These are phyloP conservation scores for Phoeniculus purpureus DNA, from an alignment of 2,797 vertebrate species.

Conservation along the genomic window DNA sequence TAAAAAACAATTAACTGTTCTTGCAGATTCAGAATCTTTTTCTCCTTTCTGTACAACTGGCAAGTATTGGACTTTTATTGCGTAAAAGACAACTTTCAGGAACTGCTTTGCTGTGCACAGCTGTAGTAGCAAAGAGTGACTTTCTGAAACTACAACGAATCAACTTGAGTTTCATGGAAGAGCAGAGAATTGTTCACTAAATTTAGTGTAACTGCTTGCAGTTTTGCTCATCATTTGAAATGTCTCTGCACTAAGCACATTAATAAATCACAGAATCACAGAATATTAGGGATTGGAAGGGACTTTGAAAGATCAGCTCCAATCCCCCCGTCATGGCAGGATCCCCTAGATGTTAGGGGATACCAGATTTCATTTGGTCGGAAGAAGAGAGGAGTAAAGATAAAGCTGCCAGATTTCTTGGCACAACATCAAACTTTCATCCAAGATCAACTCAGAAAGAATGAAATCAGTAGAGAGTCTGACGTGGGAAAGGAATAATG, in stretches of 20 bases:
- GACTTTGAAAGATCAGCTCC: too few relatives aligned
- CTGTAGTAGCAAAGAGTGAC: neutral
- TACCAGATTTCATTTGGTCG: neutral
- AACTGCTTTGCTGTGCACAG: neutral
- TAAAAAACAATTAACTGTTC: neutral
- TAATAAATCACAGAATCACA: neutral
- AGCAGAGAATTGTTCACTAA: neutral
- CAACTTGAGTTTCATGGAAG: neutral
- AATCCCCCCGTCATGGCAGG: too few relatives aligned
- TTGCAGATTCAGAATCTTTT: neutral
- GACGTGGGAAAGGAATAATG: neutral
- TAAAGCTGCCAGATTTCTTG: neutral
- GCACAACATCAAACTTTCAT: neutral
- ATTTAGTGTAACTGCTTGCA: neutral
- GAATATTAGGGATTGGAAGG: too few relatives aligned
- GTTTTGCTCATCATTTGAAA: neutral
- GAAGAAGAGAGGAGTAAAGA: neutral
- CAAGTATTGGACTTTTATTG: neutral
- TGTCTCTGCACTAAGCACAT: neutral
- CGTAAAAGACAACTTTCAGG: neutral
- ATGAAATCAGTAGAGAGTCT: neutral
- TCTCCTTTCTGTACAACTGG: neutral
- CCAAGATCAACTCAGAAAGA: constrained; percentile 24
- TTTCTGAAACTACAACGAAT: neutral
- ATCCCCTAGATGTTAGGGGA: neutral